Evolutionary conservation across 2,113 vertebrate species (phyloP), one percentile per base, ranked within the genome.

Genomic region (Illadopsis cleaveri): DNA sequence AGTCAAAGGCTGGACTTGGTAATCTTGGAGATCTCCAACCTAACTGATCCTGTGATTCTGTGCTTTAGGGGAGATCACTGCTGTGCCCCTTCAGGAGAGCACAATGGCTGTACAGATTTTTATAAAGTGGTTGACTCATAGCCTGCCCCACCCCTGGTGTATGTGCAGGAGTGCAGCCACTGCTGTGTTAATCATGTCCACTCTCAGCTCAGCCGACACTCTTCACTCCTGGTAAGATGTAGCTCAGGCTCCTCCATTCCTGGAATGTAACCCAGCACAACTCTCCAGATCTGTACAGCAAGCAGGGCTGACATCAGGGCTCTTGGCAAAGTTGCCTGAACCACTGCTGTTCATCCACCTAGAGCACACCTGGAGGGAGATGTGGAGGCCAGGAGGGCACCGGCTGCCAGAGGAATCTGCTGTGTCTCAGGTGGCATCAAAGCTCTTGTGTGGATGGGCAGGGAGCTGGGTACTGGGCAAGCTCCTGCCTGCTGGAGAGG

Each of bases 61-160:
- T 51, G 68, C n/a, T 58, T 48, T 24, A 40, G 10, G 7, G 42
- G 19, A 13, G n/a, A 40, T 37, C 11, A 16, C 9, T 5, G 44
- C 19, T 0, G 0, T 38, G 31, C 17, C 20, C 10, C 27, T 10
- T 11, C 21, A n/a, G 48, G 35, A 30, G 8, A 40, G 22, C 0
- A 2, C 12, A 27, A 4, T 15, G 57, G 40, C 40, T 53, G n/a
- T 11, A 31, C 14, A n/a, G 8, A 12, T 18, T n/a, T 79, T 57
- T n/a, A 27, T 5, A 1, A 60, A n/a, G 28, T 7, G 60, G 31
- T 2, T 50, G 65, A 68, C 22, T 57, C 27, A 37, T 1, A 50
- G 71, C 38, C 64, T 50, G 27, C 44, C n/a, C 31, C 8, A 61
- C 6, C 82, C 20, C 27, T 27, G 47, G 15, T 33, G 65, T 66